phyloP scores from a whole-genome alignment of 2,113 vertebrate genomes.

The Takifugu bimaculatus region DNA sequence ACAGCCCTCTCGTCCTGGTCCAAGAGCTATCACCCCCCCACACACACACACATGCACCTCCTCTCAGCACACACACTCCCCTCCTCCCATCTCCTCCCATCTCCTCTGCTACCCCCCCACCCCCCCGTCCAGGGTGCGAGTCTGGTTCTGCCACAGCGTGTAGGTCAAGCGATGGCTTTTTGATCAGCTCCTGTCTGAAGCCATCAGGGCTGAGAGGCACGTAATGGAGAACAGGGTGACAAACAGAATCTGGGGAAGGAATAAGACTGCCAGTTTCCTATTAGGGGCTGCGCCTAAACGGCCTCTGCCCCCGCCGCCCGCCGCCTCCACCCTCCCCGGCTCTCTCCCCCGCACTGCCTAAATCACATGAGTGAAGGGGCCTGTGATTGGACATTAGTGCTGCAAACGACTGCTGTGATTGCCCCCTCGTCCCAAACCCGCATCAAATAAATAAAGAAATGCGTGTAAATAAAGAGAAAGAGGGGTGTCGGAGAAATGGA shows the following conservation, averaged over 20 bases:
- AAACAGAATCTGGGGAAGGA: constrained; percentile 93
- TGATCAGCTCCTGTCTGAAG: constrained; percentile 99
- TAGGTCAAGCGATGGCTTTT: constrained; percentile 99
- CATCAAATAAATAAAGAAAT: constrained; percentile 77
- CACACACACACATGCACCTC: constrained; percentile 4
- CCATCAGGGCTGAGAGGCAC: constrained; percentile 99
- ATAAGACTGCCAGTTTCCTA: constrained; percentile 99
- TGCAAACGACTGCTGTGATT: constrained; percentile 98
- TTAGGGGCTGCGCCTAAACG: constrained; percentile 81
- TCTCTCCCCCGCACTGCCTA: constrained; percentile 86
- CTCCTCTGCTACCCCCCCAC: constrained; percentile 32
- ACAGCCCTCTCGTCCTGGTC: constrained; percentile 85
- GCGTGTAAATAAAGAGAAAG: constrained; percentile 74
- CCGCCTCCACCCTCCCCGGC: constrained; percentile 66
- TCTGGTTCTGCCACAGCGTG: constrained; percentile 82
- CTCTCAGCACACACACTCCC: constrained; percentile 51
- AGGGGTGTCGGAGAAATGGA: constrained; percentile 58
- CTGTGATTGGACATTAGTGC: constrained; percentile 99
- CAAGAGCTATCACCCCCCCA: constrained; percentile 60
- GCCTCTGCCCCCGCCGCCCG: constrained; percentile 39
- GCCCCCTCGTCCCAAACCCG: constrained; percentile 81
- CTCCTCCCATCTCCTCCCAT: constrained; percentile 46
- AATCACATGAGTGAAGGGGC: constrained; percentile 99
- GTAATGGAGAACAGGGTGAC: constrained; percentile 83
- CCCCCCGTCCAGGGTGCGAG: constrained; percentile 39